Conservation (phyloP, 1,140 invertebrate genomes). For the Bombus confusus region DNA sequence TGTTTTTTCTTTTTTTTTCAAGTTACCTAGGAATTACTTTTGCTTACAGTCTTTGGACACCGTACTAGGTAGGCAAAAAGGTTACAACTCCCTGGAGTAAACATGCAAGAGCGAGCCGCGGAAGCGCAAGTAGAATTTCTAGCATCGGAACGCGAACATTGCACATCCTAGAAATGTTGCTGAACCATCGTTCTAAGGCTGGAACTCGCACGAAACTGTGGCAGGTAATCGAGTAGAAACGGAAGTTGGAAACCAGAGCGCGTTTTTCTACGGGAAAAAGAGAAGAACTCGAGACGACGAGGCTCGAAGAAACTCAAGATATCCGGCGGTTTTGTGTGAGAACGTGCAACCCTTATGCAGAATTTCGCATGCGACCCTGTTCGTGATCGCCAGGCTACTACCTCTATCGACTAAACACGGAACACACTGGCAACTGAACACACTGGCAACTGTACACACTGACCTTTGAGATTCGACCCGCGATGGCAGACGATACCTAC, state of each 20-base stretch:
- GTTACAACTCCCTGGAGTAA: neutral
- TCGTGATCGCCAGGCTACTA: conserved; percentile 36
- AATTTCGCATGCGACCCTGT: conserved; percentile 56
- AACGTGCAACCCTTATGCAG: conserved; percentile 30
- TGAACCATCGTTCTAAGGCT: neutral
- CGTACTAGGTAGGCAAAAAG: neutral
- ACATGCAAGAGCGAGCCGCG: neutral
- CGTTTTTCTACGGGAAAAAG: neutral
- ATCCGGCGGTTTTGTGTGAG: too few relatives aligned
- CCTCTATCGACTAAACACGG: conserved; percentile 49
- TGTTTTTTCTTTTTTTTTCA: neutral
- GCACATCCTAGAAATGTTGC: neutral
- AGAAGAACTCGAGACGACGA: neutral
- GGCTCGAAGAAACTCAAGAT: neutral
- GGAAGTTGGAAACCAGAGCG: conserved; percentile 40
- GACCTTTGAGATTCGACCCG: conserved; percentile 55
- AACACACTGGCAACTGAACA: neutral
- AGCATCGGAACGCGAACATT: neutral
- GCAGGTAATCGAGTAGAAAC: conserved; percentile 24
- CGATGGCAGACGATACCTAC: conserved; percentile 17
- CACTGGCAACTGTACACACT: conserved; percentile 25
- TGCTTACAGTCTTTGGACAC: neutral
- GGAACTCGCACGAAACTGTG: neutral
- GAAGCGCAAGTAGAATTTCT: neutral
- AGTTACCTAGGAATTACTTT: neutral